Percentiles rank a stretch among this genome's conserved stretches.
These are phyloP conservation scores for Ophiothrix spiculata DNA, from an alignment of 35 echinoderm and acorn worm species.

Conservation along the genomic window DNA sequence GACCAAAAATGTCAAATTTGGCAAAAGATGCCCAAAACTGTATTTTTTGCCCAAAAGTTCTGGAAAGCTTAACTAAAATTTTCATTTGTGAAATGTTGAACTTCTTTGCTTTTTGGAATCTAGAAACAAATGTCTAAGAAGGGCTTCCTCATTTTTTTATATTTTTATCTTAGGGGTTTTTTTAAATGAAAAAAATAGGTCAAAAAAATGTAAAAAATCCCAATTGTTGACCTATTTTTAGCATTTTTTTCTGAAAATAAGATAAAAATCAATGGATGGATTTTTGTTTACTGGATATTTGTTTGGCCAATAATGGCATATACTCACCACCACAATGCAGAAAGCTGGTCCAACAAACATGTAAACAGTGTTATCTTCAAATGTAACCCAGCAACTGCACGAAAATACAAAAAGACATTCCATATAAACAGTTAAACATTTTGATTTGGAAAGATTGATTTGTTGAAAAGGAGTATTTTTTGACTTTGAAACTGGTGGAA, in stretches of 20 bases:
- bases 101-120: no score
- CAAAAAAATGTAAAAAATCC: not conserved
- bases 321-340: slow-evolving; percentile 71
- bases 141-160: not conserved
- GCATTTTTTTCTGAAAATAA: not conserved
- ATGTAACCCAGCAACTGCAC: slow-evolving; percentile 62
- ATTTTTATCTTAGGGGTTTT: not conserved
- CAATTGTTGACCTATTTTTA: not conserved
- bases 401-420: no score
- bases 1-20: no score
- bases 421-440: no score
- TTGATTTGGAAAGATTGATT: no score
- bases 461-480: no score
- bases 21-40: no score
- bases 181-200: not conserved
- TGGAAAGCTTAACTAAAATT: no score
- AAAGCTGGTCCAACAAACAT: slow-evolving; percentile 66
- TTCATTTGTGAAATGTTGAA: no score
- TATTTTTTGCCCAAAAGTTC: no score
- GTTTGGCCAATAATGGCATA: not conserved
- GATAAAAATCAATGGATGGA: not conserved
- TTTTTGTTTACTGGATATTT: not conserved
- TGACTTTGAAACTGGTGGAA: no score
- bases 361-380: slow-evolving; percentile 67
- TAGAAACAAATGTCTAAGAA: no score